Conservation (phyloP, 2,113 vertebrate genomes). For the Saiga tatarica region DNA sequence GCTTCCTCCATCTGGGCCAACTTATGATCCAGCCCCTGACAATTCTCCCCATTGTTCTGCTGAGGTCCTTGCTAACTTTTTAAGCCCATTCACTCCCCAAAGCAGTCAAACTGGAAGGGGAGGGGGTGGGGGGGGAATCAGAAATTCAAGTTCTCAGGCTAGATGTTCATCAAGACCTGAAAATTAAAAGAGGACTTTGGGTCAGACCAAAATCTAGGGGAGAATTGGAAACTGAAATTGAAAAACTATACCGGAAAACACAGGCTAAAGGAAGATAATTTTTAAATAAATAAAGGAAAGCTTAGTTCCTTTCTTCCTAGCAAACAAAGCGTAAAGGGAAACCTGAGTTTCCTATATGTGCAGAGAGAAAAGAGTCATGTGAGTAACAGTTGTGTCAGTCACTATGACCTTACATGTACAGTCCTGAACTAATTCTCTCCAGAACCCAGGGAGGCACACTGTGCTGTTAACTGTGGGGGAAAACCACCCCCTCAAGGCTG, state of each 20-base stretch:
- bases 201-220: neutral
- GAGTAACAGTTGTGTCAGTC: neutral
- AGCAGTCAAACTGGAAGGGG: neutral
- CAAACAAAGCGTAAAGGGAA: neutral
- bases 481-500: neutral
- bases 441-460: neutral
- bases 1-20: neutral
- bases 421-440: neutral
- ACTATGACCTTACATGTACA: rapidly evolving
- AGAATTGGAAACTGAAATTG: neutral
- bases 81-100: neutral
- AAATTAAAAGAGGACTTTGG: neutral
- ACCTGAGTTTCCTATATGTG: neutral
- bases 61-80: neutral
- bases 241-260: neutral
- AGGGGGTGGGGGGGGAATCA: neutral
- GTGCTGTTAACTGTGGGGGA: neutral
- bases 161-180: neutral
- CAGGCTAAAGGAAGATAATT: neutral
- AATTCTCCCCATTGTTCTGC: neutral
- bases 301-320: neutral
- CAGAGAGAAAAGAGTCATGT: neutral
- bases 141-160: neutral
- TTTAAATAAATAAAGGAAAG: neutral
- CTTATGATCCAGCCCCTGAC: too few relatives aligned